Base-by-base conservation (phyloP, 2,797 vertebrate species). In the Sarcophilus harrisii region DNA sequence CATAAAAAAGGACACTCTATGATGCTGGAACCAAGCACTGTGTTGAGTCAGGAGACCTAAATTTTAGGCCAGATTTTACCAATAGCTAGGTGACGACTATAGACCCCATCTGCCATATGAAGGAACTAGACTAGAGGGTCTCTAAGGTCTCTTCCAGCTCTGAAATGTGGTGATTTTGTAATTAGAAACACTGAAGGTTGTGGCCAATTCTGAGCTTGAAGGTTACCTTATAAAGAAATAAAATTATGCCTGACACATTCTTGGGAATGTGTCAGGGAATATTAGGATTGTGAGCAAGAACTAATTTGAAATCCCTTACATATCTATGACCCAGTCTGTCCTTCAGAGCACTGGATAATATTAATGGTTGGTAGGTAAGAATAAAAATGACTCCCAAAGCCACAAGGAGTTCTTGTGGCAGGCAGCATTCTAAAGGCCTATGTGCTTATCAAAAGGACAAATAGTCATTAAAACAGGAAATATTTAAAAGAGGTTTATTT, bases 291-390 rank as follows among this genome's bases (percentile, higher is more conserved):
- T 32, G 96, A 57, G 55, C 92, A 94, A 89, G 9, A 94, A 81
- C 90, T 94, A 0, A 0, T 91, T 92, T 90, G 81, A 97, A 66
- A 49, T 59, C 93, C 73, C 30, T 96, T 96, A 96, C 92, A 14
- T 29, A 54, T 93, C 94, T 91, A 1, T 66, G 45, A 95, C 91
- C 55, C 90, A 87, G 0, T 97, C 91, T 92, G 96, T 92, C 96
- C 93, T 97, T 97, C 95, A 95, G 27, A 95, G 59, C 87, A 97
- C 93, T 58, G 52, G 96, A 58, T 59, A 96, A 81, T 92, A 91
- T 94, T 96, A 97, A 92, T 97, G 38, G 8, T 49, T 32, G 96
- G 73, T 93, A 59, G 0, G 8, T 57, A 96, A 96, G 96, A 98
- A 30, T 52, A 94, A 90, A 96, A 45, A 97, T 95, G 62, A 91